Evolutionary conservation across 2,797 vertebrate genomes (phyloP).

Genomic region (Meda fulgida): DNA sequence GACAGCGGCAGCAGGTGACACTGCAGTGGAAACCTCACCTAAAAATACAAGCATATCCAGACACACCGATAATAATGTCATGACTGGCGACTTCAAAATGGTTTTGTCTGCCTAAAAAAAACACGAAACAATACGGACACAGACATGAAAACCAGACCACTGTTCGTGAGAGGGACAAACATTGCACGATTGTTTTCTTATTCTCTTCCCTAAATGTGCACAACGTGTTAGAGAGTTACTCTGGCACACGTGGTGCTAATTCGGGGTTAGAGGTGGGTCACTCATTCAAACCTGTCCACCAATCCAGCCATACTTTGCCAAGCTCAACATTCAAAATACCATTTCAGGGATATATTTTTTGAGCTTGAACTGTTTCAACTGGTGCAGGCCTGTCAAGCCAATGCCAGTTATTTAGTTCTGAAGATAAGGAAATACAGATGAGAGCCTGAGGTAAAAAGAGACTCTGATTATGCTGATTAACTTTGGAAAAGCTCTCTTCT

Average conservation of each 20-base stretch:
- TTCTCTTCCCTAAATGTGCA: slow-evolving; percentile 36
- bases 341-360: background rate
- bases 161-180: slow-evolving; percentile 1
- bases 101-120: slow-evolving; percentile 25
- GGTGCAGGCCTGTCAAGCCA: background rate
- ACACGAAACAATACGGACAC: slow-evolving; percentile 14
- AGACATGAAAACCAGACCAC: background rate
- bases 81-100: slow-evolving; percentile 19
- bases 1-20: slow-evolving; percentile 23
- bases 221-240: slow-evolving; percentile 42
- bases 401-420: slow-evolving; percentile 10
- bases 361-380: background rate
- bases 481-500: background rate
- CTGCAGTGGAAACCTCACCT: slow-evolving; percentile 41
- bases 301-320: slow-evolving; percentile 11
- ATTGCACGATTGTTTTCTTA: background rate
- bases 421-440: background rate
- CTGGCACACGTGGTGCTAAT: slow-evolving; percentile 30
- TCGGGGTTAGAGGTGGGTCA: slow-evolving; percentile 18
- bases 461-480: background rate
- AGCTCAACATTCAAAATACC: slow-evolving; percentile 25
- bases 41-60: slow-evolving; percentile 48
- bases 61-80: slow-evolving; percentile 16
- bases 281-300: slow-evolving; percentile 12
- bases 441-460: background rate